These are phyloP conservation scores for Matsumurasca onukii DNA, from an alignment of 1,140 invertebrate species.

Conservation along the genomic window DNA sequence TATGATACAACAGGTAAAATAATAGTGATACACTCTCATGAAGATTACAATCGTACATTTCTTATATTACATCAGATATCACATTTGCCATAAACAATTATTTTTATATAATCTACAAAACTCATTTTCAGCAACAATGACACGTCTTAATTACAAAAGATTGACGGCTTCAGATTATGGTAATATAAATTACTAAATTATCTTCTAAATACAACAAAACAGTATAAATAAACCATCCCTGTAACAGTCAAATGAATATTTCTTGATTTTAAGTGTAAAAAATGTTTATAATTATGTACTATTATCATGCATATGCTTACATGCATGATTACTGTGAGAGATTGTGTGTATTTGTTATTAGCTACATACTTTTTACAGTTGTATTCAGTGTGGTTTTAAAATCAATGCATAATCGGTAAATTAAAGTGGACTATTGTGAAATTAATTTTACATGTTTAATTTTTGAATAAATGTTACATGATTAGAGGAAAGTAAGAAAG, in stretches of 20 bases:
- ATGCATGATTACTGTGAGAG: too few species aligned
- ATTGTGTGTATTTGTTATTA: too few species aligned
- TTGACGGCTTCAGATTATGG: not conserved
- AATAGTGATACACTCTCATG: conserved; percentile 18
- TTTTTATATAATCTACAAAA: conserved; percentile 22
- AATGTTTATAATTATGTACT: too few species aligned
- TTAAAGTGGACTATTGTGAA: too few species aligned
- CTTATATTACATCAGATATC: conserved; percentile 23
- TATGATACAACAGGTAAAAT: conserved; percentile 22
- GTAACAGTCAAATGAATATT: not conserved
- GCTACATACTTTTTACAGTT: too few species aligned
- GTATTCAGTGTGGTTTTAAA: too few species aligned
- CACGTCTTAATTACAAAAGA: conserved; percentile 18
- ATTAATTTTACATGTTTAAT: too few species aligned
- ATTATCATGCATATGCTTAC: too few species aligned
- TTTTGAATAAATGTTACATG: too few species aligned
- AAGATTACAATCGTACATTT: conserved; percentile 14
- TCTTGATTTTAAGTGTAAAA: not conserved
- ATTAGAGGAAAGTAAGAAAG: too few species aligned
- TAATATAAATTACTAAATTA: not conserved
- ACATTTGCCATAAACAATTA: conserved; percentile 22
- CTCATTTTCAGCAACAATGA: conserved; percentile 18
- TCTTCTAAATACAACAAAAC: conserved; percentile 2
- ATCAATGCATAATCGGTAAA: too few species aligned
- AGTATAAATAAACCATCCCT: conserved; percentile 1